A percentile compares a stretch with the other conserved stretches of the same genome.
These are phyloP conservation scores for Dermolepida albohirtum DNA, from an alignment of 2,888 invertebrate genomes.

Conservation along the genomic window DNA sequence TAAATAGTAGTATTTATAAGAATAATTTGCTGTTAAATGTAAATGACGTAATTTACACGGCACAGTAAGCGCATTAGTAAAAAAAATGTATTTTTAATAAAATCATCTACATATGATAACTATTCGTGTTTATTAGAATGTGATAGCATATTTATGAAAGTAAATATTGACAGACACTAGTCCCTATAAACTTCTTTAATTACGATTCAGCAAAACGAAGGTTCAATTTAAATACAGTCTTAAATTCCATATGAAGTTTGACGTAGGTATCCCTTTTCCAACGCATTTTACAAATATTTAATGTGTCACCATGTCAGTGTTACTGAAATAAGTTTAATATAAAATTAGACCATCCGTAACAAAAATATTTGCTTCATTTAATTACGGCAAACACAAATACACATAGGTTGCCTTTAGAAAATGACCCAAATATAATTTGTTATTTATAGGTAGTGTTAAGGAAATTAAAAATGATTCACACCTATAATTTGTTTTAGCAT, in stretches of 20 bases:
- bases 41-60: no score
- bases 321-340: slow-evolving; percentile 23
- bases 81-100: no score
- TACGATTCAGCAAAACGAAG: no score
- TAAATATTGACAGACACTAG: no score
- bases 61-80: no score
- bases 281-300: slow-evolving; percentile 22
- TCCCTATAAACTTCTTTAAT: no score
- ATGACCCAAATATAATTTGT: slow-evolving; percentile 5
- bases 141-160: no score
- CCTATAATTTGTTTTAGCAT: no score
- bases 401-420: slow-evolving; percentile 7
- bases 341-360: slow-evolving; percentile 13
- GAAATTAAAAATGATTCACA: neutral
- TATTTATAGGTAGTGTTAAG: slow-evolving; percentile 4
- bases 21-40: no score
- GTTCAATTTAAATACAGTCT: neutral
- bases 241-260: slow-evolving; percentile 4
- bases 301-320: slow-evolving; percentile 18
- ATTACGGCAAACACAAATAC: slow-evolving; percentile 24
- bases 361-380: slow-evolving; percentile 33
- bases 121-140: no score
- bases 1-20: no score
- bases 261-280: slow-evolving; percentile 18
- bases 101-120: no score